Evolutionary conservation across 2,888 invertebrate genomes (phyloP).

Genomic region (Metacarcinus magister): DNA sequence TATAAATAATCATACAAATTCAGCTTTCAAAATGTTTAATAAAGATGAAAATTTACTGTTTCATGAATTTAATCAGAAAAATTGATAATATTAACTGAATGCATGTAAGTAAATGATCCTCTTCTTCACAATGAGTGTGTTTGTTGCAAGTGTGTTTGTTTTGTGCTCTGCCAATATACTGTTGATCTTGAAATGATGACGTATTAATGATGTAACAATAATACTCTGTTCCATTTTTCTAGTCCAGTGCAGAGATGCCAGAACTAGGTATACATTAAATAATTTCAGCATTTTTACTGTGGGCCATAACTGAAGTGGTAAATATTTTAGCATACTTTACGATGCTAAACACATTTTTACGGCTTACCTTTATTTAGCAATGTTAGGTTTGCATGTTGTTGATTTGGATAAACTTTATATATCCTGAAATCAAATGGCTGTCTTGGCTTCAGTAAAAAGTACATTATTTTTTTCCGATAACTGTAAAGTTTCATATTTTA

Average conservation of each 20-base stretch:
- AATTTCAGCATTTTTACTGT: neutral
- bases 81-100: neutral
- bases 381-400: constrained; percentile 62
- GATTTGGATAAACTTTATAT: constrained; percentile 31
- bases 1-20: neutral
- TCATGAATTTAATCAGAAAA: neutral
- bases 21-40: neutral
- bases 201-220: neutral
- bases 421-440: constrained; percentile 48
- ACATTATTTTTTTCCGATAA: constrained; percentile 8
- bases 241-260: neutral
- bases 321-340: constrained; percentile 45
- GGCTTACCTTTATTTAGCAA: neutral
- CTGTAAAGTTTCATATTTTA: neutral
- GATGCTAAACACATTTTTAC: neutral
- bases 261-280: constrained; percentile 40
- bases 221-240: neutral
- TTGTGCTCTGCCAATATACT: neutral
- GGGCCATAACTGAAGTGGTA: neutral
- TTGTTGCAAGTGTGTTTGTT: constrained; percentile 38
- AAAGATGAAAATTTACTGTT: neutral
- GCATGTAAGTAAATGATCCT: neutral
- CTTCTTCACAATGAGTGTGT: neutral
- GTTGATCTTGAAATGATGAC: constrained; percentile 4
- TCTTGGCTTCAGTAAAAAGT: constrained; percentile 69